Conservation (phyloP, 2,797 vertebrate species). For the Melanotaenia pygmaea region DNA sequence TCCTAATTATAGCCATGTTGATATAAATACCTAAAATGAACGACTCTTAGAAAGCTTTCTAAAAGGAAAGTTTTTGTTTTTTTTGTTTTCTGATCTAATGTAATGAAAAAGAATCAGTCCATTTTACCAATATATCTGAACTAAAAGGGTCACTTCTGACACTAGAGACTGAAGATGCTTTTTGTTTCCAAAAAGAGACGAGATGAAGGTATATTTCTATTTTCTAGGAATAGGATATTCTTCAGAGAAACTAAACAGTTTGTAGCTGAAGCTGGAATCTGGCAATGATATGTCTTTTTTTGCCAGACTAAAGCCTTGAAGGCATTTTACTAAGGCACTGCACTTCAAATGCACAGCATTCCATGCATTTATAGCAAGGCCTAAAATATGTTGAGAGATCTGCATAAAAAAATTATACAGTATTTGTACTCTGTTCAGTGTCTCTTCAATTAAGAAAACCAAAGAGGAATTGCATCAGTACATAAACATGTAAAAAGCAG, state of each 20-base stretch:
- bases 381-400: slow-evolving; percentile 73
- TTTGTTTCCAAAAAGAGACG: slow-evolving; percentile 9
- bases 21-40: slow-evolving; percentile 16
- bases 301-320: slow-evolving; percentile 71
- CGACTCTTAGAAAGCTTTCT: not conserved
- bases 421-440: slow-evolving; percentile 62
- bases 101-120: slow-evolving; percentile 1
- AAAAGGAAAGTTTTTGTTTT: not conserved
- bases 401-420: slow-evolving; percentile 52
- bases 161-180: slow-evolving; percentile 8
- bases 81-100: not conserved
- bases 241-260: slow-evolving; percentile 68
- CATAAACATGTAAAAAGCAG: slow-evolving; percentile 60
- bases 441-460: slow-evolving; percentile 68
- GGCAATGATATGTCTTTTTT: slow-evolving; percentile 60
- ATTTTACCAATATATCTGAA: slow-evolving; percentile 11
- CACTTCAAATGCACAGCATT: slow-evolving; percentile 72
- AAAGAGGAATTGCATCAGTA: slow-evolving; percentile 68
- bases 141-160: not conserved
- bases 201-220: slow-evolving; percentile 32
- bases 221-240: slow-evolving; percentile 49
- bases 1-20: slow-evolving; percentile 25
- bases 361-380: slow-evolving; percentile 64
- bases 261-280: slow-evolving; percentile 65
- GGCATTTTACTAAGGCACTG: slow-evolving; percentile 66